Conservation (phyloP, 2,797 vertebrate species). For the Momotus momota region DNA sequence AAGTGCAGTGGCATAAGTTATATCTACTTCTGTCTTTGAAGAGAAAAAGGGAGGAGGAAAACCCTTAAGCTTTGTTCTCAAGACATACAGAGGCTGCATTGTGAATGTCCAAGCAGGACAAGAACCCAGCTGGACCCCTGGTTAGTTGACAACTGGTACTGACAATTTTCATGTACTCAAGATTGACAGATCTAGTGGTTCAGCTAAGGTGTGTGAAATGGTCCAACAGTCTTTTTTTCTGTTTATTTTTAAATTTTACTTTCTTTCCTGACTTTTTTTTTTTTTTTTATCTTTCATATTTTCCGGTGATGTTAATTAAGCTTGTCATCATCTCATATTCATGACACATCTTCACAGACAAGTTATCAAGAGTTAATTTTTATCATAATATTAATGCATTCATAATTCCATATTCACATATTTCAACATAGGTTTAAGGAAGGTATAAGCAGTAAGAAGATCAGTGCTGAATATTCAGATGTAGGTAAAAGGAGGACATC, state of each 20-base stretch:
- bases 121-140: not conserved
- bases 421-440: not conserved
- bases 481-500: not conserved
- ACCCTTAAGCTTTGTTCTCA: not conserved
- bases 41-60: not conserved
- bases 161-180: not conserved
- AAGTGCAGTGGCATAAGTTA: not conserved
- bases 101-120: not conserved
- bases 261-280: not conserved
- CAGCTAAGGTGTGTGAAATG: not conserved
- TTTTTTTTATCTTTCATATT: not conserved
- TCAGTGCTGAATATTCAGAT: not conserved
- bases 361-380: constrained; percentile 25
- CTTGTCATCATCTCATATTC: constrained; percentile 28
- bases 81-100: not conserved
- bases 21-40: not conserved
- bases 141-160: not conserved
- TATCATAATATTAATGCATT: not conserved
- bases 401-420: constrained; percentile 22
- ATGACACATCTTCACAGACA: not conserved
- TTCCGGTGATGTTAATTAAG: constrained; percentile 29
- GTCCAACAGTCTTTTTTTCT: not conserved
- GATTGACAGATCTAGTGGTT: not conserved
- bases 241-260: not conserved
- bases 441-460: not conserved